Conservation (phyloP, 1,140 invertebrate genomes). For the Eupristina koningsbergeri region DNA sequence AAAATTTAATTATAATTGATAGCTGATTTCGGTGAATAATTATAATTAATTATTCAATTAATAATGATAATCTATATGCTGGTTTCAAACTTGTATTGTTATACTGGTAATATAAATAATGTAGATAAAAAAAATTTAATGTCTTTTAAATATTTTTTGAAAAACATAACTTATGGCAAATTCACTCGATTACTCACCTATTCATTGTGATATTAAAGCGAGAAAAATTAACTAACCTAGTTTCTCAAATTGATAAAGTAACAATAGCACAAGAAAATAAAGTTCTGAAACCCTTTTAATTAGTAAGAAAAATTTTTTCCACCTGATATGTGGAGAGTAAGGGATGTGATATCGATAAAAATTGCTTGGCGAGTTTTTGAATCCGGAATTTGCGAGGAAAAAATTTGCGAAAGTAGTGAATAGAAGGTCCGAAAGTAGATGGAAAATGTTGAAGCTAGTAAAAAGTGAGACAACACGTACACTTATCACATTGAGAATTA, state of each 20-base stretch:
- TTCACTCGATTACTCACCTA: not conserved
- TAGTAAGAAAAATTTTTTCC: not conserved
- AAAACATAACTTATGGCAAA: no score
- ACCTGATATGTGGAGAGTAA: not conserved
- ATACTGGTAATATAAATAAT: no score
- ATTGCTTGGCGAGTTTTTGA: not conserved
- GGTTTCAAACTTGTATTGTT: no score
- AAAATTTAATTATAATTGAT: no score
- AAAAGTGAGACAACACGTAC: not conserved
- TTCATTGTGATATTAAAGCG: not conserved
- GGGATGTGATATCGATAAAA: not conserved
- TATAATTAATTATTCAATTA: no score
- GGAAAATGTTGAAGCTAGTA: not conserved
- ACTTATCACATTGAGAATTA: conserved; percentile 1
- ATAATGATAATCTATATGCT: no score
- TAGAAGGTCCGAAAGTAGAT: no score
- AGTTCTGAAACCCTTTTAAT: conserved; percentile 1
- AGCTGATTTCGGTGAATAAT: no score
- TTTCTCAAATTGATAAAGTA: not conserved
- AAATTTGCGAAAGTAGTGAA: not conserved
- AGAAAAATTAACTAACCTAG: not conserved
- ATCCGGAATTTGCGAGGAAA: not conserved
- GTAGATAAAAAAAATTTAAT: no score
- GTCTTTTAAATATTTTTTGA: no score
- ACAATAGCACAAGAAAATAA: not conserved